Conservation (phyloP, 2,113 vertebrate species). For the Panurus biarmicus region DNA sequence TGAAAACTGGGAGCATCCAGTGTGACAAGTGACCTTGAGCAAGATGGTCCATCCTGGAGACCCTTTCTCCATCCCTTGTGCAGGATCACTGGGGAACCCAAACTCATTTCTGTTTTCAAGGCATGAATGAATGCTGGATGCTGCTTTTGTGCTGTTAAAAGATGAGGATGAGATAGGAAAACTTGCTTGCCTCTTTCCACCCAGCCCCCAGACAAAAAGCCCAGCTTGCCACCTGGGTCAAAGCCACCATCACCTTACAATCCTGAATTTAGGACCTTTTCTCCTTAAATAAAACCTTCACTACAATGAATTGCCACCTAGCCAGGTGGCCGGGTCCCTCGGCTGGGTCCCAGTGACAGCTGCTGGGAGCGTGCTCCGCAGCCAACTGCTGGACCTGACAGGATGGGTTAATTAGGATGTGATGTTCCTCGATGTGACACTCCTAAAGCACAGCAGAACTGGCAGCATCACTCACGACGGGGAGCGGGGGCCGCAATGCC, state of each 20-base stretch:
- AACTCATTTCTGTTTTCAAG: not conserved
- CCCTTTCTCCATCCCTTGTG: not conserved
- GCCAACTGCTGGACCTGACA: slow-evolving; percentile 65
- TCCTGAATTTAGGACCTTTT: not conserved
- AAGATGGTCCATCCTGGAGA: not conserved
- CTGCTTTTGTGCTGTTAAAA: not conserved
- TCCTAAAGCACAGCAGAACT: not conserved
- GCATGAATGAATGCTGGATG: accelerated
- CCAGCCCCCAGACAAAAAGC: not conserved
- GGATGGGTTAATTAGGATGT: slow-evolving; percentile 63
- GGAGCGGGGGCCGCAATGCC: not conserved
- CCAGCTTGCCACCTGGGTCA: not conserved
- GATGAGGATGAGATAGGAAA: not conserved
- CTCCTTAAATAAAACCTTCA: not conserved
- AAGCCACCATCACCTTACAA: not conserved
- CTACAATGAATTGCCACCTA: not conserved
- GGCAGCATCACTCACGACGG: slow-evolving; percentile 28
- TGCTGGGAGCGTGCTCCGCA: slow-evolving; percentile 51
- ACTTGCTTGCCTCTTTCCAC: not conserved
- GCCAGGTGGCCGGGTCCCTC: slow-evolving; percentile 22
- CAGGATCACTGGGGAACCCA: not conserved
- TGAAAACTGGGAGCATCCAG: accelerated
- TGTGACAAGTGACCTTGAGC: not conserved
- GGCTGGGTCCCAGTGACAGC: slow-evolving; percentile 61
- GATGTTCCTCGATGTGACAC: slow-evolving; percentile 44